Percentiles rank a stretch among this genome's conserved stretches.
Evolutionary conservation across 1,140 invertebrate genomes (phyloP).

Genomic region (Zaprionus capensis): DNA sequence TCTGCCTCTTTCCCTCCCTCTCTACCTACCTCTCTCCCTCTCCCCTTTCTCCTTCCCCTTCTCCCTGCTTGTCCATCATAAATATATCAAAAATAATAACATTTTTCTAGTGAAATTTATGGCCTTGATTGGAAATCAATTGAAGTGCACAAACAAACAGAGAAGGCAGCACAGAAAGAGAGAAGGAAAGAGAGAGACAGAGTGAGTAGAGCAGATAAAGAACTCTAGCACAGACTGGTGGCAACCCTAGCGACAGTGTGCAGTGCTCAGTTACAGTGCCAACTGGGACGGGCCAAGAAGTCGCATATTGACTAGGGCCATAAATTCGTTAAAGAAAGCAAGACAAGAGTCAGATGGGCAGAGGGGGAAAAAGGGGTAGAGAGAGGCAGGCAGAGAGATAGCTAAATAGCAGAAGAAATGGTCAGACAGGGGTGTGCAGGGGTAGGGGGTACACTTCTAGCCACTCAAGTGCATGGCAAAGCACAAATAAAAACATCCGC

Average conservation of each 20-base stretch:
- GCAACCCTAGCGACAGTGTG: constrained; percentile 29
- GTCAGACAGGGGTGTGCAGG: neutral
- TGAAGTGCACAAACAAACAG: constrained; percentile 21
- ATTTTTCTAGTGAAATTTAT: constrained; percentile 62
- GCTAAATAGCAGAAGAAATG: neutral
- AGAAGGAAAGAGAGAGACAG: neutral
- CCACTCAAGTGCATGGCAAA: neutral
- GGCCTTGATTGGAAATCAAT: constrained; percentile 73
- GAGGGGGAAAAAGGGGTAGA: fast-evolving
- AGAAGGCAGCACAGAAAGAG: neutral
- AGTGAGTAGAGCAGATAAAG: neutral
- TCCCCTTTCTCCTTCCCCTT: neutral
- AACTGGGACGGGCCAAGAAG: constrained; percentile 39
- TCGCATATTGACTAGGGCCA: constrained; percentile 58
- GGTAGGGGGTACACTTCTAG: neutral
- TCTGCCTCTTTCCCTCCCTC: neutral
- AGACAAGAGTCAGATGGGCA: neutral
- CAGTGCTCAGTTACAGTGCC: neutral
- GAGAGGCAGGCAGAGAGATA: neutral
- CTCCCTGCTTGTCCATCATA: constrained; percentile 23
- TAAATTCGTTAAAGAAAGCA: constrained; percentile 66
- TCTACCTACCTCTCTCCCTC: neutral
- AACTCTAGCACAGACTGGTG: neutral
- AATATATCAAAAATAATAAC: constrained; percentile 34
- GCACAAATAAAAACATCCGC: constrained; percentile 49